Conservation (phyloP, 2,797 vertebrate species). For the Fistularia commersonii region DNA sequence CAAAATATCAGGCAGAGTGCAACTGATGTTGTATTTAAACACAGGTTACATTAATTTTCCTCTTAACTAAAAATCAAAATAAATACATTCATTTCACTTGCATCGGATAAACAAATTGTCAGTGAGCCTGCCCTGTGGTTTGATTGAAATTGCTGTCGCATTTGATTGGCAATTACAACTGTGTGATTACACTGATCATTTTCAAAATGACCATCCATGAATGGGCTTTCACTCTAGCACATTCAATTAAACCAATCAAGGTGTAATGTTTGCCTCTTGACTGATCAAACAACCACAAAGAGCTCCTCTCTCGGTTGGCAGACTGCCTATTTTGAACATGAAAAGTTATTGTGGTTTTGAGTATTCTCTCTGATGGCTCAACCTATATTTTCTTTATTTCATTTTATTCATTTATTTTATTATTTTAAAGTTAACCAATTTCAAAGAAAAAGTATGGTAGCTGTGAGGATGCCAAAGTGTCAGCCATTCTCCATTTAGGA, state of each 20-base stretch:
- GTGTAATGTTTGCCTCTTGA: constrained; percentile 44
- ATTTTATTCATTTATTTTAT: no score
- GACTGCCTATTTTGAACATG: constrained; percentile 12
- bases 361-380: not conserved
- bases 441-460: no score
- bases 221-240: constrained; percentile 44
- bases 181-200: constrained; percentile 60
- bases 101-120: constrained; percentile 31
- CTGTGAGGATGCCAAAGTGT: no score
- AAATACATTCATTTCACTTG: constrained; percentile 18
- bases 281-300: constrained; percentile 32
- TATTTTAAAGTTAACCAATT: no score
- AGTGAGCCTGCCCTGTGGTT: constrained; percentile 33
- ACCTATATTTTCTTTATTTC: no score
- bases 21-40: constrained; percentile 34
- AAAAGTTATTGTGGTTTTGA: constrained; percentile 9
- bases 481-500: no score
- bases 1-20: constrained; percentile 14
- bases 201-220: constrained; percentile 53
- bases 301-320: constrained; percentile 25
- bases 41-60: constrained; percentile 18
- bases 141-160: constrained; percentile 48
- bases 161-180: constrained; percentile 58
- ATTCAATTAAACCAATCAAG: constrained; percentile 58
- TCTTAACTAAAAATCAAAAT: constrained; percentile 26